Base-by-base conservation (phyloP, 2,113 vertebrate species). In the Sceloporus tristichus region DNA sequence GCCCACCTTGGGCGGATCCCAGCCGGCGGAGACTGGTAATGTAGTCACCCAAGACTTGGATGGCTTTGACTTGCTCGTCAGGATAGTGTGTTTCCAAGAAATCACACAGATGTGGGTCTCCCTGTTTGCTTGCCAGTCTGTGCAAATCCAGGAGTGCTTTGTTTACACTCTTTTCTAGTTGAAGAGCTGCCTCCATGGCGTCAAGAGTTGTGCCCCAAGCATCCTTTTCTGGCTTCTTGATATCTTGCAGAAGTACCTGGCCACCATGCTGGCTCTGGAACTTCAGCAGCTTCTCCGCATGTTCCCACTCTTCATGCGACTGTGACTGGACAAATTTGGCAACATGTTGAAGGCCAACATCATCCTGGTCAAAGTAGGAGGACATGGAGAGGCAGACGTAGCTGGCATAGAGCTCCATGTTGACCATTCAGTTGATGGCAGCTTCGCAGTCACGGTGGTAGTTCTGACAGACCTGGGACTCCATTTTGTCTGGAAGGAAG, bases 181-280 rank as follows among this genome's bases (percentile, higher is more conserved):
- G 34, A 34, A 34, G 34, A 34, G 34, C 34, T 34, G 34, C 34
- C 34, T 34, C 34, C 34, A 34, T 34, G 34, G 34, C 34, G 34
- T 34, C 34, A 34, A 34, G 34, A 34, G 34, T 34, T 34, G 34
- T 34, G 34, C 34, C 34, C 34, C 34, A 34, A 34, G 34, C 34
- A 34, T 34, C 34, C 34, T 34, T 34, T 34, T 34, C 34, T 34
- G 34, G 34, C 34, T 34, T 34, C 97, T 97, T 98, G 82, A 98
- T 0, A n/a, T 98, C 97, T 93, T 98, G 97, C 6, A 98, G 96
- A 74, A 97, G 93, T 48, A 97, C 92, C 21, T 96, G 96, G 9
- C 97, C 98, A 0, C 98, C 97, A 7, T 97, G 94, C 5, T 96
- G 96, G 88, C 96, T 98, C 95, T 98, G 98, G 87, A 97, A 97